These are phyloP conservation scores for Scolopax bukidnonensis DNA, from an alignment of 2,797 vertebrate species.

Conservation along the genomic window DNA sequence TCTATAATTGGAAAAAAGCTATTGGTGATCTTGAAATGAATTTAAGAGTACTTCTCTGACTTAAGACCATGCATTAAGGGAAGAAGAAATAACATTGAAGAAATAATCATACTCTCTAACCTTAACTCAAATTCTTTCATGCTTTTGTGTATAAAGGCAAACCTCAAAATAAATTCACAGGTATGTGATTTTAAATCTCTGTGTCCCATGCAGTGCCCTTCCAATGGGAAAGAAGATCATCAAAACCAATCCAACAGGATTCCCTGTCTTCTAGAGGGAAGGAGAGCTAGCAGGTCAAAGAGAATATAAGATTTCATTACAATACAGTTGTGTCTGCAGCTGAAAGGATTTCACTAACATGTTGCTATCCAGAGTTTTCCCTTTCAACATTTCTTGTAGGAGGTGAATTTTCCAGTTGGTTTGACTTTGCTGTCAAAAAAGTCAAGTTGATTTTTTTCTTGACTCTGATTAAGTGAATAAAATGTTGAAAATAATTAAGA, in stretches of 20 bases:
- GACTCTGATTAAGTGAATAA: slow-evolving; percentile 60
- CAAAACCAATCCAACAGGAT: background rate
- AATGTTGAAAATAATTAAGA: slow-evolving; percentile 61
- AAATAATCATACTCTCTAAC: background rate
- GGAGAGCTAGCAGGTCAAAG: background rate
- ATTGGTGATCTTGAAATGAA: background rate
- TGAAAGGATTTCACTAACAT: slow-evolving; percentile 31
- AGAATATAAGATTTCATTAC: slow-evolving; percentile 6
- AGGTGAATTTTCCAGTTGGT: slow-evolving; percentile 73
- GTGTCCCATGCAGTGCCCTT: background rate
- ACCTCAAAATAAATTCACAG: background rate
- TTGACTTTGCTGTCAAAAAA: slow-evolving; percentile 71
- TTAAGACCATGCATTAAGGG: background rate
- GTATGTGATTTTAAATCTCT: background rate
- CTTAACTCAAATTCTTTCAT: background rate
- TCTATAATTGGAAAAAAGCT: background rate
- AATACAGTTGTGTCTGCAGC: slow-evolving; percentile 5
- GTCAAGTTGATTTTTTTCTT: slow-evolving; percentile 52
- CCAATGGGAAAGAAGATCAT: background rate
- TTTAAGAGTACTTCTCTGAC: background rate
- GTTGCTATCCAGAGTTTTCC: slow-evolving; percentile 45
- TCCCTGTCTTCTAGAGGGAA: background rate
- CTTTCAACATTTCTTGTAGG: slow-evolving; percentile 55
- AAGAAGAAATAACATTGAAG: background rate
- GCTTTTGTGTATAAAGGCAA: background rate